These are phyloP conservation scores for Pachycephus smyrnensis DNA, from an alignment of 2,888 invertebrate genomes.

Conservation along the genomic window DNA sequence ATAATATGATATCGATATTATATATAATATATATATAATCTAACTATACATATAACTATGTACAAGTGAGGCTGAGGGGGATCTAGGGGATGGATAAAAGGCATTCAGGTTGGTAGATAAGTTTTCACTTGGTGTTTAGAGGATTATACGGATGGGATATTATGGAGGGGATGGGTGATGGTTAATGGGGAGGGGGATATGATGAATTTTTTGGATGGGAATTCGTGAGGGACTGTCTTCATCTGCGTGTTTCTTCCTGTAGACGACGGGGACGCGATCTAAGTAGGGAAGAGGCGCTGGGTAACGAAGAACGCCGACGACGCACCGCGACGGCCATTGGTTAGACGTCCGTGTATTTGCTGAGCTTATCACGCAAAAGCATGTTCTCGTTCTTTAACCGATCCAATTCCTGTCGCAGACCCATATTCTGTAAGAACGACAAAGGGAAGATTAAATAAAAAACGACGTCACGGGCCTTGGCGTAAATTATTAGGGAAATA, in stretches of 20 bases:
- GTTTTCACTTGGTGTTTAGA: background rate
- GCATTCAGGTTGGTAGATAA: conserved; percentile 4
- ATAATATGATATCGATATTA: conserved; percentile 36
- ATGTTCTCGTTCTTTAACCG: conserved; percentile 92
- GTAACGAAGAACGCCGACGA: conserved; percentile 26
- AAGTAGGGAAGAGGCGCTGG: conserved; percentile 14
- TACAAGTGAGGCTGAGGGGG: conserved; percentile 54
- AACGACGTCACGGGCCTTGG: background rate
- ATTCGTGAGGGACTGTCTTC: conserved; percentile 18
- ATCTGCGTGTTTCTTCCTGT: conserved; percentile 15
- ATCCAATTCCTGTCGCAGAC: conserved; percentile 90
- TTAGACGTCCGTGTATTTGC: conserved; percentile 89
- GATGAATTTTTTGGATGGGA: conserved; percentile 1
- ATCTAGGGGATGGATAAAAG: conserved; percentile 24
- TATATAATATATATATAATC: conserved; percentile 52
- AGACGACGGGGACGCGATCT: conserved; percentile 11
- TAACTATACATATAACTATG: conserved; percentile 67
- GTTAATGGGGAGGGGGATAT: conserved; percentile 8
- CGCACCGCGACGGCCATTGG: conserved; percentile 47
- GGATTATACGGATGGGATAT: background rate
- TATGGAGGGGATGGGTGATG: conserved; percentile 13
- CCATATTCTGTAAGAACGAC: conserved; percentile 79
- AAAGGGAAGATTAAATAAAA: background rate
- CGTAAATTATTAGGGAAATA: background rate
- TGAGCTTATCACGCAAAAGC: conserved; percentile 88